Evolutionary conservation across 2,888 invertebrate genomes (phyloP).

Genomic region (Pterostichus madidus): DNA sequence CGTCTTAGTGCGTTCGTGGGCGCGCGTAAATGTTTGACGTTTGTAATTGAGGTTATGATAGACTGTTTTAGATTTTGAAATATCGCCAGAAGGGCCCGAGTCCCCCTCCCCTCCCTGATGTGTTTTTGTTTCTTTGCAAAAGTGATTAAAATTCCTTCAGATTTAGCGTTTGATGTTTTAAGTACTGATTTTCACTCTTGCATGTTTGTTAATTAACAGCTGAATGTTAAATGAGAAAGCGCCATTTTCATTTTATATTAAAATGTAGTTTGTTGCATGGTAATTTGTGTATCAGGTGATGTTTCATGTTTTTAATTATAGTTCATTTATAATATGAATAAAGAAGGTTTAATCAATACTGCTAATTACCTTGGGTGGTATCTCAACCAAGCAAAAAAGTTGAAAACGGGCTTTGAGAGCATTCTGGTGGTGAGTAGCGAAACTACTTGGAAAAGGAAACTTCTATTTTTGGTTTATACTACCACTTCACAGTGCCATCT

Average conservation of each 20-base stretch:
- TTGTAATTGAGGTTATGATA: conserved; percentile 74
- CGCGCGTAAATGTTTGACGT: conserved; percentile 71
- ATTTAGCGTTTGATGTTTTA: conserved; percentile 29
- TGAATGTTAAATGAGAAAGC: conserved; percentile 15
- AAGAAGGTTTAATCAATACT: conserved; percentile 46
- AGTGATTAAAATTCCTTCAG: conserved; percentile 54
- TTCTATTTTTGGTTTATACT: conserved; percentile 3
- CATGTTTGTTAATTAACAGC: conserved; percentile 27
- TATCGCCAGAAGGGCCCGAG: conserved; percentile 45
- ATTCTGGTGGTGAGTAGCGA: conserved; percentile 23
- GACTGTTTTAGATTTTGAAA: conserved; percentile 69
- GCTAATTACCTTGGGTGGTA: conserved; percentile 36
- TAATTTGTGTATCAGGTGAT: neutral
- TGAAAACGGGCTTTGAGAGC: neutral
- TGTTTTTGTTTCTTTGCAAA: conserved; percentile 43
- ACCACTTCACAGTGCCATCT: neutral
- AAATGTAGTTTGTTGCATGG: conserved; percentile 24
- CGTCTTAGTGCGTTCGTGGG: conserved; percentile 67
- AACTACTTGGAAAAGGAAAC: neutral
- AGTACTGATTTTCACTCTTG: conserved; percentile 14
- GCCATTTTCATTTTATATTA: conserved; percentile 30
- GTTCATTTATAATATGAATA: conserved; percentile 25
- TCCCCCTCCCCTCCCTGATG: neutral
- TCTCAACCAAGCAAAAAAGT: neutral
- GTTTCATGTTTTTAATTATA: conserved; percentile 41